Conservation (phyloP, 2,888 invertebrate species). For the Pyrrhia umbra region DNA sequence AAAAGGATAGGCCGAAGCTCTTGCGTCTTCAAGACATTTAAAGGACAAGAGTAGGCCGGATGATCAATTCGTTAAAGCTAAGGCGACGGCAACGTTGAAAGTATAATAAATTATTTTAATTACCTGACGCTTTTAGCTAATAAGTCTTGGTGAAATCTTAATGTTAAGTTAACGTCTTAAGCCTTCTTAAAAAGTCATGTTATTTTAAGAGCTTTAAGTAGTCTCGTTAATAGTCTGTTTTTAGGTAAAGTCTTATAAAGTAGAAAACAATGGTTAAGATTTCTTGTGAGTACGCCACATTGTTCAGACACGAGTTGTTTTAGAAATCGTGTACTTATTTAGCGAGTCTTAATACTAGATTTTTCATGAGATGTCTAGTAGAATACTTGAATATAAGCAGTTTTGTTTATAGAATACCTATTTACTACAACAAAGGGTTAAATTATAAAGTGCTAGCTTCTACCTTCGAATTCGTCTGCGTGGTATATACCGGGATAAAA, state of each 20-base stretch:
- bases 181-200: slow-evolving; percentile 56
- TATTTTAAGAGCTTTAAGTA: slow-evolving; percentile 39
- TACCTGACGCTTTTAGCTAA: slow-evolving; percentile 63
- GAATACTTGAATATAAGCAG: no score
- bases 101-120: slow-evolving; percentile 64
- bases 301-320: no score
- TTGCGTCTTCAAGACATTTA: slow-evolving; percentile 1
- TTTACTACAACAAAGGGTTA: no score
- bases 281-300: not conserved
- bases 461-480: no score
- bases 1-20: not conserved
- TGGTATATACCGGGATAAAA: no score
- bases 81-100: slow-evolving; percentile 45
- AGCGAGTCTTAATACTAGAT: no score
- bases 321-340: no score
- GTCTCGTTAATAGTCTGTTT: slow-evolving; percentile 26
- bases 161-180: slow-evolving; percentile 50
- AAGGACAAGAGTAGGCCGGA: slow-evolving; percentile 26
- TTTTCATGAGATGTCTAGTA: no score
- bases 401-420: no score
- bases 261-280: not conserved
- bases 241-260: not conserved
- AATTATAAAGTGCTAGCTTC: no score
- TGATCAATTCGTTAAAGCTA: slow-evolving; percentile 55
- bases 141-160: slow-evolving; percentile 62